Percentiles rank a stretch among this genome's conserved stretches.
phyloP scores from a whole-genome alignment of 2,113 vertebrate genomes.

The Actenoides lindsayi region DNA sequence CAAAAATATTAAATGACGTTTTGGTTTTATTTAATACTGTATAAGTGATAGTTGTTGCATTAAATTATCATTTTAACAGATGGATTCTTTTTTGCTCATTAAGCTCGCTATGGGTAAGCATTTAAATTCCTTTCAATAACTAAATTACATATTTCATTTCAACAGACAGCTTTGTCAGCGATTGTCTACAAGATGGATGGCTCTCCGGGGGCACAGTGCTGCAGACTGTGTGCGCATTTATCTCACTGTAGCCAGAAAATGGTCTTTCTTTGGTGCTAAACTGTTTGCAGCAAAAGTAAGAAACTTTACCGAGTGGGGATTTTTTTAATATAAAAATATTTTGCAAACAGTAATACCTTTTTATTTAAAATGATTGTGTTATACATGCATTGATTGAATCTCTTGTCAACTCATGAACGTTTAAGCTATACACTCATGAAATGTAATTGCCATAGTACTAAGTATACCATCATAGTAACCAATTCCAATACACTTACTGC shows the following conservation, averaged over 20 bases:
- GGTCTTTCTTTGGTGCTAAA: constrained; percentile 94
- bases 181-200: constrained; percentile 91
- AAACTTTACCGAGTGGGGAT: neutral
- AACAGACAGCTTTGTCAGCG: constrained; percentile 89
- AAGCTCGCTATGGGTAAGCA: neutral
- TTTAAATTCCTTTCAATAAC: constrained; percentile 25
- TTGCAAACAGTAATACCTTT: neutral
- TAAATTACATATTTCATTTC: neutral
- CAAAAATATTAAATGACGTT: neutral
- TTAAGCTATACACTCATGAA: neutral
- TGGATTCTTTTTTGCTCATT: neutral
- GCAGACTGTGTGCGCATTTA: constrained; percentile 94
- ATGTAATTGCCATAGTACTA: neutral
- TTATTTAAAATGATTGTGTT: neutral
- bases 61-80: constrained; percentile 7
- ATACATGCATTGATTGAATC: neutral
- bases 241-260: constrained; percentile 93
- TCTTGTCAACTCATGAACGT: neutral
- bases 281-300: constrained; percentile 92
- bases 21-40: neutral
- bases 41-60: neutral
- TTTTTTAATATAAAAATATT: neutral
- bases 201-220: constrained; percentile 87
- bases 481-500: neutral
- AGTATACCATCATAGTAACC: neutral